Percentiles rank a stretch among this genome's conserved stretches.
phyloP scores from a whole-genome alignment of 2,113 vertebrate species.

The Tor tambroides region DNA sequence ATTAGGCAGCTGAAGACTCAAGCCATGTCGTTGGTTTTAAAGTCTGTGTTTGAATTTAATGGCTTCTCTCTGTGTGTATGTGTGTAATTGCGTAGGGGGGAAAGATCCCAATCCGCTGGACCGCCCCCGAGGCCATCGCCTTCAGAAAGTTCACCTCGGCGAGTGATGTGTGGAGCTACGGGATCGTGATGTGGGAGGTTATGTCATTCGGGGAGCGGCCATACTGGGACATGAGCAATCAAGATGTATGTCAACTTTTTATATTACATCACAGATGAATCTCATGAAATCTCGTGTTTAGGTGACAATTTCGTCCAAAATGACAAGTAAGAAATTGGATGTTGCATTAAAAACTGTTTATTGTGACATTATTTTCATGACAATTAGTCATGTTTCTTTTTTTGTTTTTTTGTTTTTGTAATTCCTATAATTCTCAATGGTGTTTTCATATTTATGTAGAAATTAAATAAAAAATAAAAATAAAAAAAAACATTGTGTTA shows the following conservation, averaged over 20 bases:
- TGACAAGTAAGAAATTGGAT: not conserved
- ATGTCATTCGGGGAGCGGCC: constrained; percentile 82
- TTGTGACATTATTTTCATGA: too few species aligned
- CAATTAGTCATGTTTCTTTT: not conserved
- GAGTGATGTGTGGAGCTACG: constrained; percentile 82
- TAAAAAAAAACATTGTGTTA: not conserved
- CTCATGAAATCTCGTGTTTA: not conserved
- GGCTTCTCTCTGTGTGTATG: constrained; percentile 26
- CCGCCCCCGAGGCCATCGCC: constrained; percentile 80
- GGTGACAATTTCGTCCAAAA: not conserved
- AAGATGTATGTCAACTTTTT: constrained; percentile 72
- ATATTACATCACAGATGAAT: not conserved
- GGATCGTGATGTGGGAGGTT: constrained; percentile 84
- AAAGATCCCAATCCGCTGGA: constrained; percentile 83
- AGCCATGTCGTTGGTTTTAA: constrained; percentile 40
- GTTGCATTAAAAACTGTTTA: not conserved
- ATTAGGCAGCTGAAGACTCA: constrained; percentile 51
- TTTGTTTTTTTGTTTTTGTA: too few species aligned
- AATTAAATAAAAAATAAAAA: not conserved
- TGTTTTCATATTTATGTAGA: too few species aligned
- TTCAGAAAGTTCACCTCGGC: constrained; percentile 81
- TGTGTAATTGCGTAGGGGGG: constrained; percentile 70
- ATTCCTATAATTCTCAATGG: too few species aligned
- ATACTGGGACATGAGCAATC: constrained; percentile 85
- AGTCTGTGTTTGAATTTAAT: constrained; percentile 40